Evolutionary conservation across 2,888 invertebrate genomes (phyloP), one percentile per base, ranked within the genome.

Genomic region (Abrostola tripartita): DNA sequence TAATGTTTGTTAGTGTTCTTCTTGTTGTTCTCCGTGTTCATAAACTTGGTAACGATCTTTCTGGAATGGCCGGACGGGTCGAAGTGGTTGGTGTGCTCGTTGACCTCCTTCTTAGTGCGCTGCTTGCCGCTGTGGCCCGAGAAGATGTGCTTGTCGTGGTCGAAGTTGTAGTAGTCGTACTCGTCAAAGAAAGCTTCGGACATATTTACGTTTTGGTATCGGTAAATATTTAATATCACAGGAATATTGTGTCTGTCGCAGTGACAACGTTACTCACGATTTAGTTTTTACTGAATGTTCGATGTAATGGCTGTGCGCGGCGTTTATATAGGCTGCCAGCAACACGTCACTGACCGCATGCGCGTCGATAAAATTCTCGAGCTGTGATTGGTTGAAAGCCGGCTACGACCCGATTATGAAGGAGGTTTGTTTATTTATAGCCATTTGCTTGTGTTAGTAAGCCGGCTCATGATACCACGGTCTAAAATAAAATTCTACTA

Each of bases 81-180:
- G 92, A 96, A 96, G 92, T 98, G 98, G 92, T 99, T 98, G 49
- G 98, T 98, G 92, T 99, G 98, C 80, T 96, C 96, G 86, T 95
- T 96, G 51, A 97, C 98, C 93, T 99, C 99, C 89, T 97, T 97
- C 95, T 99, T 98, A 67, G 97, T 96, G 76, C 98, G 95, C 85
- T 98, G 98, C 90, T 99, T 98, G 71, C 99, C 99, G 87, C 98
- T 97, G 93, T 98, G 98, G 36, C 97, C 97, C 50, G 97, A 96
- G 91, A 96, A 97, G 74, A 98, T 96, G 89, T 97, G 97, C 92
- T 98, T 98, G 91, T 98, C 98, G 95, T 97, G 97, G 83, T 98
- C 98, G 92, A 97, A 98, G 93, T 98, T 98, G 95, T 98, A 99
- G 88, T 98, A 97, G 88, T 99, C 99, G 96, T 98, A 98, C 88